Evolutionary conservation across 2,888 invertebrate species (phyloP).

Genomic region (Tetragonula carbonaria): DNA sequence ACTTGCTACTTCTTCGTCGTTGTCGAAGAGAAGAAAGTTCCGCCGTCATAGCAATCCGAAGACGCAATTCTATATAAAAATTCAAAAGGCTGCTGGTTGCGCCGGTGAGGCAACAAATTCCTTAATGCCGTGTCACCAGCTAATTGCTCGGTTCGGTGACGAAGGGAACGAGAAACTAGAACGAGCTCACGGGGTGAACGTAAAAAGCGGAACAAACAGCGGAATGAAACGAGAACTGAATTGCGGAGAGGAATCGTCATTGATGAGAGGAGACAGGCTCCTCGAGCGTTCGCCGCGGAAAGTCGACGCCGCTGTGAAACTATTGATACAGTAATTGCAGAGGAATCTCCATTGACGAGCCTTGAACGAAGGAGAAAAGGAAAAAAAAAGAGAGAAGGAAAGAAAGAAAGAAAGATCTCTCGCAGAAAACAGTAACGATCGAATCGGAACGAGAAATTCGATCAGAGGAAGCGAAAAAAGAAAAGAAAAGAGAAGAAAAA

Average conservation of each 20-base stretch:
- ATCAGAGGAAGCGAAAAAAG: not conserved
- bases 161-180: too few relatives aligned
- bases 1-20: too few relatives aligned
- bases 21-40: too few relatives aligned
- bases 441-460: not conserved
- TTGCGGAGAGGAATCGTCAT: not conserved
- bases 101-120: too few relatives aligned
- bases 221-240: not conserved
- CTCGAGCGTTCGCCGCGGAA: not conserved
- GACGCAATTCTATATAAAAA: too few relatives aligned
- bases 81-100: too few relatives aligned
- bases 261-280: not conserved
- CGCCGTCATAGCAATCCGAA: too few relatives aligned
- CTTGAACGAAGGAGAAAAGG: not conserved
- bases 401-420: not conserved
- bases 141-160: not conserved
- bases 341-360: not conserved
- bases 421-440: not conserved
- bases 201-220: not conserved
- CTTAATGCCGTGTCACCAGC: too few relatives aligned
- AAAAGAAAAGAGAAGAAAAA: not conserved
- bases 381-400: not conserved
- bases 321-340: not conserved
- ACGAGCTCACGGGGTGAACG: not conserved
- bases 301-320: not conserved